phyloP scores from a whole-genome alignment of 2,797 vertebrate species.

The Petrocephalus sullivani region DNA sequence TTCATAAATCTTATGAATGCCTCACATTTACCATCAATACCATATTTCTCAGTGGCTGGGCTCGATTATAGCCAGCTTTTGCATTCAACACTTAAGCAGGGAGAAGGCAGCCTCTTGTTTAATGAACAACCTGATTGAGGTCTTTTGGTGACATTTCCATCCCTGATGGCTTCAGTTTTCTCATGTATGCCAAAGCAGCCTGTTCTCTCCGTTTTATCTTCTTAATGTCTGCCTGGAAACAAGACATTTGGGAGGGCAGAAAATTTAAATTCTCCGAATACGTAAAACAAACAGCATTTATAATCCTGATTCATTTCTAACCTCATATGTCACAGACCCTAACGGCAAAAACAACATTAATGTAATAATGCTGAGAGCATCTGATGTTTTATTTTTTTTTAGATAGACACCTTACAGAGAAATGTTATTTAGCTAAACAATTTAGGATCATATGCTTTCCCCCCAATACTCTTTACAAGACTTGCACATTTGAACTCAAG shows the following conservation, averaged over 20 bases:
- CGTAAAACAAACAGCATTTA: neutral
- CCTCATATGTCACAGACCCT: neutral
- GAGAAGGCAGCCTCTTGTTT: neutral
- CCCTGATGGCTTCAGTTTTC: conserved; percentile 20
- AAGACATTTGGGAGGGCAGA: neutral
- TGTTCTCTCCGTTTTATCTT: conserved; percentile 48
- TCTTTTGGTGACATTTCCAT: neutral
- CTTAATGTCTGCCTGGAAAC: conserved; percentile 46
- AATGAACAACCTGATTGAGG: conserved; percentile 2
- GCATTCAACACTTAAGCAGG: neutral
- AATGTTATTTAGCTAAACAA: neutral
- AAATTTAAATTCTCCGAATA: neutral
- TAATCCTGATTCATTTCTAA: conserved; percentile 6
- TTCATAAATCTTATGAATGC: neutral
- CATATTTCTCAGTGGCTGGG: neutral
- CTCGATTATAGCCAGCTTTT: neutral
- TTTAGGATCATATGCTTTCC: neutral
- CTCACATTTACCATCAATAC: neutral
- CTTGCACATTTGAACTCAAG: neutral
- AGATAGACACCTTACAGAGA: neutral
- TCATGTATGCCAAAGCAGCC: conserved; percentile 37
- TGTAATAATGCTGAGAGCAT: neutral
- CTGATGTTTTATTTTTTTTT: neutral
- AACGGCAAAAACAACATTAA: conserved; percentile 11
- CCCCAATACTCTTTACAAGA: neutral